These are phyloP conservation scores for Schizopygopsis malacanthus DNA, from an alignment of 2,797 vertebrate genomes.

Conservation along the genomic window DNA sequence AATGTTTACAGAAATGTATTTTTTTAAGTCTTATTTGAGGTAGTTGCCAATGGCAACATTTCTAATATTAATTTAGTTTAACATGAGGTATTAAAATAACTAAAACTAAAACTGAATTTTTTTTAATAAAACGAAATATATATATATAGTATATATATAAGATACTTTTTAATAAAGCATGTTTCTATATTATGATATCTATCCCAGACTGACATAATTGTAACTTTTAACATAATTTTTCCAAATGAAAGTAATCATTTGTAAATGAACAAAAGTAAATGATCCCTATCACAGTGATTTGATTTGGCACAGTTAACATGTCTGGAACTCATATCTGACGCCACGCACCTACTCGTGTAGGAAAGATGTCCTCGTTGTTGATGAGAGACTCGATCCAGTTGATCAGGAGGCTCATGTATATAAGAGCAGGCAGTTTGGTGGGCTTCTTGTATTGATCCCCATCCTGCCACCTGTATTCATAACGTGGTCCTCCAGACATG, in stretches of 20 bases:
- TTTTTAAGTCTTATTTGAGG: not conserved
- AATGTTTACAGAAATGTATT: not conserved
- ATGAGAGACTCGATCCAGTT: slow-evolving; percentile 99
- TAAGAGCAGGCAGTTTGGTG: slow-evolving; percentile 91
- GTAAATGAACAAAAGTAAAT: not conserved
- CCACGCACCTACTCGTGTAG: slow-evolving; percentile 85
- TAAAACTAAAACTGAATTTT: too few species aligned
- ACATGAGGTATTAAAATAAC: too few species aligned
- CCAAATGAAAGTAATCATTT: not conserved
- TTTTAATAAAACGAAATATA: too few species aligned
- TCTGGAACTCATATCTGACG: slow-evolving; percentile 2
- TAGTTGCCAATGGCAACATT: too few species aligned
- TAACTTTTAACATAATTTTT: not conserved
- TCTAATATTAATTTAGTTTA: too few species aligned
- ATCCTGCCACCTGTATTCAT: slow-evolving; percentile 98
- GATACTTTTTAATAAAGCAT: too few species aligned
- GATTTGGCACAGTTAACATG: not conserved
- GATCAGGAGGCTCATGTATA: slow-evolving; percentile 98
- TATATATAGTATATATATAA: too few species aligned
- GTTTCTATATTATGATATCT: not conserved
- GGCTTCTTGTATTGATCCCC: slow-evolving; percentile 92
- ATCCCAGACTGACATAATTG: not conserved
- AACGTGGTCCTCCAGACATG: slow-evolving; percentile 95
- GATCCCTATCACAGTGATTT: too few species aligned
- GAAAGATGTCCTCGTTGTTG: slow-evolving; percentile 96